Evolutionary conservation across 2,888 invertebrate species (phyloP).

Genomic region (Corbicula japonica): DNA sequence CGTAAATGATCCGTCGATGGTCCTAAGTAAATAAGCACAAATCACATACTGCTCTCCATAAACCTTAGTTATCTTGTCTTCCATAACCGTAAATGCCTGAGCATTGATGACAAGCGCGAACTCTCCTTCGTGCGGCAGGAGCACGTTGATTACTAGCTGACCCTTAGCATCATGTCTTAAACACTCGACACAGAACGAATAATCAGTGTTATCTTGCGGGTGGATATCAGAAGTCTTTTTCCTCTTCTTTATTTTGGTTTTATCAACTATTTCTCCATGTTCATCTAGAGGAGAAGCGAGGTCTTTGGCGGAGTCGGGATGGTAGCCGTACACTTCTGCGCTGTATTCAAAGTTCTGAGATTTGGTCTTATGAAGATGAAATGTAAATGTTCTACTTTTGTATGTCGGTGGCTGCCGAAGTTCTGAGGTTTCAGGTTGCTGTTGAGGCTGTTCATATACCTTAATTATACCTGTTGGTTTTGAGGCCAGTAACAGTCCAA

Average conservation of each 20-base stretch:
- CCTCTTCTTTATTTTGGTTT: conserved; percentile 1
- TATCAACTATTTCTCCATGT: conserved; percentile 28
- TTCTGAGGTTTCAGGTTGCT: neutral
- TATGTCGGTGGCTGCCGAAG: conserved; percentile 13
- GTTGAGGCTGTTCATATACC: conserved; percentile 10
- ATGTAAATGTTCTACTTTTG: conserved; percentile 26
- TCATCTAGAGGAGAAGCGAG: conserved; percentile 12
- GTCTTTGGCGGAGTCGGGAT: neutral
- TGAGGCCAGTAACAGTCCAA: conserved; percentile 51
- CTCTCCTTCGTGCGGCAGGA: conserved; percentile 52
- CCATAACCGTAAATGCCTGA: neutral
- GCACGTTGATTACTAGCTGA: conserved; percentile 33
- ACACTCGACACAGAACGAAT: conserved; percentile 30
- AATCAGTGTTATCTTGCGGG: conserved; percentile 23
- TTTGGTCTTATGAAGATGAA: conserved; percentile 41
- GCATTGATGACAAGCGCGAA: conserved; percentile 50
- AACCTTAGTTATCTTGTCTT: conserved; percentile 19
- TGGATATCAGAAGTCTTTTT: conserved; percentile 12
- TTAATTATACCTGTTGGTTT: conserved; percentile 44
- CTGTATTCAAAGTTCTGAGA: conserved; percentile 33
- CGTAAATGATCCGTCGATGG: conserved; percentile 16
- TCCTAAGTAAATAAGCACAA: conserved; percentile 49
- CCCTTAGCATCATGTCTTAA: conserved; percentile 15
- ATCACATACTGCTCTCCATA: conserved; percentile 17
- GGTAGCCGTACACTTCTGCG: conserved; percentile 33